Base-by-base conservation (phyloP, 2,113 vertebrate species). In the Rostratula benghalensis region DNA sequence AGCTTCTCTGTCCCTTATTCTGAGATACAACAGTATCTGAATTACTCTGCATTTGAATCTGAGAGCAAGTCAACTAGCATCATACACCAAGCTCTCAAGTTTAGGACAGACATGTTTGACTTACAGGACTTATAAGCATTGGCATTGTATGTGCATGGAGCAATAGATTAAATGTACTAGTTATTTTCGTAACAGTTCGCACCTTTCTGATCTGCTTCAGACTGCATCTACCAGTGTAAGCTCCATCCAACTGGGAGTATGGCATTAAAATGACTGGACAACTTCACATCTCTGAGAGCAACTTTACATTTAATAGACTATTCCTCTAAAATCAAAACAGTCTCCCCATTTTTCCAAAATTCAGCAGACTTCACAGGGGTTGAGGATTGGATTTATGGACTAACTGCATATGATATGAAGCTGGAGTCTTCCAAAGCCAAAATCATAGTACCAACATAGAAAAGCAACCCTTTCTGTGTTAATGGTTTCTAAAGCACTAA, bases 151-250 rank as follows among this genome's bases (percentile, higher is more conserved):
- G 23, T 6, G 8, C 59, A 17, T 59, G 13, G 25, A 69, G 18
- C 35, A 20, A 8, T 39, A 39, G 39, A 39, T 39, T 39, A 39
- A 39, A 39, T 39, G 39, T 39, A 39, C 39, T 39, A 39, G 39
- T 39, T 39, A 39, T 9, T 39, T 39, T 39, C 39, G 11, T 14
- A 61, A 41, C 19, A 41, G 57, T 41, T 61, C 56, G 30, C 25
- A 61, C 30, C 18, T 43, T 59, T 83, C 35, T 60, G 46, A 61
- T 11, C 37, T 51, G 46, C 31, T 51, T 71, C 37, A 51, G 45
- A 19, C 23, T 61, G 11, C 9, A 43, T 19, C 37, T 51, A 14
- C 37, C 0, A 0, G 7, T 10, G 30, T 18, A n/a, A n/a, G 53
- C 33, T 75, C 10, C 41, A 18, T 57, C 65, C 41, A 54, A 4